Conservation (phyloP, 2,797 vertebrate species). For the Fistularia commersonii region DNA sequence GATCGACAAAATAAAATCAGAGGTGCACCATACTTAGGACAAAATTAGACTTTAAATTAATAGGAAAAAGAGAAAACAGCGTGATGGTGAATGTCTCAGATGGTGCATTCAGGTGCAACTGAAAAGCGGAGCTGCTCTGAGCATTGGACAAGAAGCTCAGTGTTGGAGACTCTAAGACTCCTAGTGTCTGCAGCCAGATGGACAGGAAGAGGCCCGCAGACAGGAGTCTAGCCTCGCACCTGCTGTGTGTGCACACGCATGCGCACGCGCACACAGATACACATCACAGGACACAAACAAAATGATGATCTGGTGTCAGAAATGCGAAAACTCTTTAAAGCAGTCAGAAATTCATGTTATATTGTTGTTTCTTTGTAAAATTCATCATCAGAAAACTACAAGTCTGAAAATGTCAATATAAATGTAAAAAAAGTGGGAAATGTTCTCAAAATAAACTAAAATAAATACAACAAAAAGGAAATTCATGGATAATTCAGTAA, state of each 20-base stretch:
- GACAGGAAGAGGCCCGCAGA: constrained; percentile 57
- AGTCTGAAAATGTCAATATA: too few species aligned
- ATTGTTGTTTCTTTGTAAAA: too few species aligned
- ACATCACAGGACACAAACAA: neutral
- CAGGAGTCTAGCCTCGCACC: constrained; percentile 53
- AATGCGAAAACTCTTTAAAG: too few species aligned
- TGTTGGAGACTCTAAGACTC: constrained; percentile 53
- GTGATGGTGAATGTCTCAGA: neutral
- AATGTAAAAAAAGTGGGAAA: too few species aligned
- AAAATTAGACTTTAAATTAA: neutral
- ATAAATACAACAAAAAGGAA: too few species aligned
- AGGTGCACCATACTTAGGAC: neutral
- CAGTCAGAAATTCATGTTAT: too few species aligned
- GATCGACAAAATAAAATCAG: neutral
- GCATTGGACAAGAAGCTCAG: constrained; percentile 54
- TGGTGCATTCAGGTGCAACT: constrained; percentile 31
- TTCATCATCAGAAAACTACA: too few species aligned
- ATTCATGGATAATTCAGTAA: too few species aligned
- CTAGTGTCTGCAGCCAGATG: constrained; percentile 58
- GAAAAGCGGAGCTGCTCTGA: constrained; percentile 48
- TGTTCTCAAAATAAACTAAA: too few species aligned
- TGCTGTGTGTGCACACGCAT: constrained; percentile 25
- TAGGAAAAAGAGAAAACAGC: too few species aligned
- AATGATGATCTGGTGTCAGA: neutral
- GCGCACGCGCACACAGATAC: constrained; percentile 8